Base-by-base conservation (phyloP, 2,113 vertebrate species). In the Pagrus major region DNA sequence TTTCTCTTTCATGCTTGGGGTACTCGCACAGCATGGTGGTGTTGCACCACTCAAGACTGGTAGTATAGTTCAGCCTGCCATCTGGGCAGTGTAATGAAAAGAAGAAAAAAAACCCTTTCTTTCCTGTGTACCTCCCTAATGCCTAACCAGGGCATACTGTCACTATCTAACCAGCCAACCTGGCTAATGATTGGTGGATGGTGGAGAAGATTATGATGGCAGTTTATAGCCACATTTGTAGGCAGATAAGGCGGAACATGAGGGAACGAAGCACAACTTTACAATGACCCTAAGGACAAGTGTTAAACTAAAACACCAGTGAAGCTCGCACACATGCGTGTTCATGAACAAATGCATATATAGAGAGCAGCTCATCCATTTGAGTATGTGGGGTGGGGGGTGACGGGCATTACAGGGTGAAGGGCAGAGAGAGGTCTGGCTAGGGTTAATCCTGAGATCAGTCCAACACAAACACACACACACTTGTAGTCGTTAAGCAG, bases 381-480 rank as follows among this genome's bases (percentile, higher is more conserved):
- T 82, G 31, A 33, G 68, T 35, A 7, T 2, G 7, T 8, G 51
- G 33, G 29, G 47, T n/a, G n/a, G n/a, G n/a, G n/a, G n/a, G n/a
- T n/a, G n/a, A n/a, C n/a, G 56, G 54, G 41, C 1, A 8, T 65
- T 81, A 66, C 21, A n/a, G 75, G 46, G 51, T 80, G 46, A 64
- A 88, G 80, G 66, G 64, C 55, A 71, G 47, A 31, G 80, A 60
- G 78, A 88, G 75, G 82, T 80, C 81, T 72, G 58, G 54, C 47
- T 14, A 56, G 84, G 86, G 80, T 89, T 91, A 90, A 91, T 91
- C 86, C 84, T 44, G 79, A 88, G 85, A 81, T 85, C 84, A 82
- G 72, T 66, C 71, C 68, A 60, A 80, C 74, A 78, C 54, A 76
- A 18, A 74, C 63, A 73, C 15, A 73, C 56, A 67, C 41, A n/a